Evolutionary conservation across 1,140 invertebrate genomes (phyloP).

Genomic region (Heliconius eleuchia): DNA sequence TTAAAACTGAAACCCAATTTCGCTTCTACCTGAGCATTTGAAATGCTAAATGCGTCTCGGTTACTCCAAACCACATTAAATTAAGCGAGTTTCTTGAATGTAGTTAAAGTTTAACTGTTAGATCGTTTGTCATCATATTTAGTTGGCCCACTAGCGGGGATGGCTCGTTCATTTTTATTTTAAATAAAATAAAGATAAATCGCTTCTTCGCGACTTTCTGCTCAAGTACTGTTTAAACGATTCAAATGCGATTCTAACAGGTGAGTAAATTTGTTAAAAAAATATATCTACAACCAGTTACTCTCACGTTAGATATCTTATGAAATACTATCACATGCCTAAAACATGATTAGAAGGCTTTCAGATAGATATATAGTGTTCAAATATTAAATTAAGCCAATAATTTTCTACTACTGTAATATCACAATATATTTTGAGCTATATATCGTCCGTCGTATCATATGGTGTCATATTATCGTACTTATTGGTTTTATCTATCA

Average conservation of each 20-base stretch:
- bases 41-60: conserved; percentile 38
- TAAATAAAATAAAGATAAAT: conserved; percentile 48
- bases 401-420: too few relatives aligned
- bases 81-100: conserved; percentile 37
- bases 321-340: too few relatives aligned
- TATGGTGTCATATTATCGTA: too few relatives aligned
- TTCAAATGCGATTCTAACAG: conserved; percentile 1
- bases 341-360: too few relatives aligned
- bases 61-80: conserved; percentile 40
- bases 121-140: conserved; percentile 47
- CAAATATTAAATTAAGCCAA: too few relatives aligned
- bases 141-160: conserved; percentile 42
- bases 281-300: too few relatives aligned
- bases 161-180: conserved; percentile 46
- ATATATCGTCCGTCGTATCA: too few relatives aligned
- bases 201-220: conserved; percentile 30
- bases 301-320: too few relatives aligned
- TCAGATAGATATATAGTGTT: too few relatives aligned
- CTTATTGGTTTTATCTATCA: too few relatives aligned
- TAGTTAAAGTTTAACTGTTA: conserved; percentile 44
- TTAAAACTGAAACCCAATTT: conserved; percentile 14
- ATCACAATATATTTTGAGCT: too few relatives aligned
- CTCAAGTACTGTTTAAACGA: conserved; percentile 14
- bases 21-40: conserved; percentile 34
- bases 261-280: background rate